Evolutionary conservation across 2,888 invertebrate species (phyloP), one percentile per base, ranked within the genome.

Genomic region (Platerodrilus igneus): DNA sequence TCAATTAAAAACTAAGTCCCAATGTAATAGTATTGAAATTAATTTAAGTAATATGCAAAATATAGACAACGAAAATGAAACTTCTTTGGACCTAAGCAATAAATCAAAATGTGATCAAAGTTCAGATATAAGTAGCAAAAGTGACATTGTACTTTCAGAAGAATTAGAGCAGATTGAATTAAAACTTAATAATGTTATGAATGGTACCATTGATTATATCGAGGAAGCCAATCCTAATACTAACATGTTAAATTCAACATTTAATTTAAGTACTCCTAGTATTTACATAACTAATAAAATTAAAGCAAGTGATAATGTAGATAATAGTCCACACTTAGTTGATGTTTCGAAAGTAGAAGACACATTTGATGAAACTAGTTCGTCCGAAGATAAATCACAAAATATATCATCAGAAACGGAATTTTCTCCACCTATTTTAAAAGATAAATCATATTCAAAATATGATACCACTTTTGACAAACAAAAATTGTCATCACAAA

Each of bases 351-450:
- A 46, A 30, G 42, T 45, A 25, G 58, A 61, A 41, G 60, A 62
- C 45, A 60, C 58, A 9, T 60, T 53, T 34, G 59, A 60, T 39
- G 60, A 58, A 13, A 58, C 59, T 17, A 62, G 59, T 49, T 63
- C 60, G 13, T 52, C 52, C 10, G 62, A 62, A 47, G 62, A 62
- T 23, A 47, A 49, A 13, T 22, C 35, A 17, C 33, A 22, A 15
- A 38, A 47, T 35, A 28, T 38, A 13, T n/a, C 9, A 9, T 33
- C 31, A 2, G 50, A 50, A 29, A 18, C 21, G 3, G 54, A 51
- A 28, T 33, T 47, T 34, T 48, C 52, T 4, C 41, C 52, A 6
- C 53, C 54, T 4, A 38, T 55, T 33, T 26, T 53, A 23, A 56
- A 52, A 42, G 53, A 57, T 7, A 52, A 53, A 37, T 27, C 33